Base-by-base conservation (phyloP, 2,113 vertebrate species). In the Corythoichthys haematopterus region DNA sequence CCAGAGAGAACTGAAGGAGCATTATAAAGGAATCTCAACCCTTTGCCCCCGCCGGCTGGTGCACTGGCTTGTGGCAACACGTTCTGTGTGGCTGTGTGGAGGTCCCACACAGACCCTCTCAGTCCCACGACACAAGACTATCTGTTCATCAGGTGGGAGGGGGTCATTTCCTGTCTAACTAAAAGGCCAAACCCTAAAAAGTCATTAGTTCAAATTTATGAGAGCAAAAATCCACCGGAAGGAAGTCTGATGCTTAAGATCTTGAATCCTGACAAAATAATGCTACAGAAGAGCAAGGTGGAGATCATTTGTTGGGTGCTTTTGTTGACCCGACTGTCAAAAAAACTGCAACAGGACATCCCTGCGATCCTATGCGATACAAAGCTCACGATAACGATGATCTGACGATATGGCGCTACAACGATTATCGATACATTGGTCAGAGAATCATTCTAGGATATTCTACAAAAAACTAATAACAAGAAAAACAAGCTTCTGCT, bases 1-100 rank as follows among this genome's bases (percentile, higher is more conserved):
- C 65, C 36, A 37, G 71, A 82, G 77, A 81, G 63, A 37, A 86
- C 82, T 84, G 81, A 82, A 77, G 65, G 73, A 55, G 73, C 76
- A 85, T 88, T 88, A 84, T 88, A 68, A 78, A 77, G 78, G 78
- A 88, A 84, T 84, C 76, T 84, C 64, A 80, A 75, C 80, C 40
- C 45, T 79, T 20, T 64, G 20, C 40, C 64, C 51, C 28, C 8
- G 43, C 36, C 50, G 45, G 71, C 76, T 53, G 20, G 66, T 76
- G 70, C 64, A 58, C 72, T 43, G 68, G 68, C 64, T 63, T 78
- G 81, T 71, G 73, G 72, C 78, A 71, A 78, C 75, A 70, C 58
- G 80, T 75, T 76, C 66, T 64, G 70, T 65, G 59, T 38, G 65
- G 51, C 48, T 78, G 37, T 6, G 63, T 43, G 69, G 62, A 68